phyloP scores from a whole-genome alignment of 2,797 vertebrate genomes.

The Hydrolagus colliei region DNA sequence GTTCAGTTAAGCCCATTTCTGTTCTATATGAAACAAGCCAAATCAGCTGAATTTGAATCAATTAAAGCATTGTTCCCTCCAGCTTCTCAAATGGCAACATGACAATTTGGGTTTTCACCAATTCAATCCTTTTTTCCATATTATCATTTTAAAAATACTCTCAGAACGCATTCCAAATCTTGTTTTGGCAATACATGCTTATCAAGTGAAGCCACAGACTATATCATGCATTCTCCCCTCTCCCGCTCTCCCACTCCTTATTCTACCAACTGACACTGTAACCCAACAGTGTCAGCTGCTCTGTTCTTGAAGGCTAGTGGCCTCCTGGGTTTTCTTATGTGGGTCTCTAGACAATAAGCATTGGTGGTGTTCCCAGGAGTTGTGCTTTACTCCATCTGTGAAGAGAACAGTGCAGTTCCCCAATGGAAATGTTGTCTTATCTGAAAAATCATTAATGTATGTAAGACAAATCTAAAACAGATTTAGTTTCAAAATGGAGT shows the following conservation, averaged over 20 bases:
- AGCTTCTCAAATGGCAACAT: slow-evolving; percentile 5
- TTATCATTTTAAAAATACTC: slow-evolving; percentile 13
- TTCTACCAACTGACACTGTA: background rate
- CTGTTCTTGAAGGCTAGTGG: background rate
- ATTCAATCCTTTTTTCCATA: slow-evolving; percentile 8
- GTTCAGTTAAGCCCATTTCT: slow-evolving; percentile 7
- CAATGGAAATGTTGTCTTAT: background rate
- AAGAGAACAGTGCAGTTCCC: background rate
- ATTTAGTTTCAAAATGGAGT: background rate
- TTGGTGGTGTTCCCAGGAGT: background rate
- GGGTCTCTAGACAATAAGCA: background rate
- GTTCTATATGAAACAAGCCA: background rate
- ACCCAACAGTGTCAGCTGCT: background rate
- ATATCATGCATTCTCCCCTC: background rate
- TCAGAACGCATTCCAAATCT: background rate
- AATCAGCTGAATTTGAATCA: background rate
- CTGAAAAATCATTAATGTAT: too few relatives aligned
- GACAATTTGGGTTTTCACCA: slow-evolving; percentile 20
- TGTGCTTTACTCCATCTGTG: background rate
- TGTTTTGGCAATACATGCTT: too few relatives aligned
- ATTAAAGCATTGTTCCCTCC: slow-evolving; percentile 13
- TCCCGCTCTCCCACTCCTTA: too few relatives aligned
- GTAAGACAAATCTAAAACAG: background rate
- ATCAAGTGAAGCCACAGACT: too few relatives aligned
- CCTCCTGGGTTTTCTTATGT: background rate